phyloP scores from a whole-genome alignment of 2,888 invertebrate species.

The Cantharis lateralis region DNA sequence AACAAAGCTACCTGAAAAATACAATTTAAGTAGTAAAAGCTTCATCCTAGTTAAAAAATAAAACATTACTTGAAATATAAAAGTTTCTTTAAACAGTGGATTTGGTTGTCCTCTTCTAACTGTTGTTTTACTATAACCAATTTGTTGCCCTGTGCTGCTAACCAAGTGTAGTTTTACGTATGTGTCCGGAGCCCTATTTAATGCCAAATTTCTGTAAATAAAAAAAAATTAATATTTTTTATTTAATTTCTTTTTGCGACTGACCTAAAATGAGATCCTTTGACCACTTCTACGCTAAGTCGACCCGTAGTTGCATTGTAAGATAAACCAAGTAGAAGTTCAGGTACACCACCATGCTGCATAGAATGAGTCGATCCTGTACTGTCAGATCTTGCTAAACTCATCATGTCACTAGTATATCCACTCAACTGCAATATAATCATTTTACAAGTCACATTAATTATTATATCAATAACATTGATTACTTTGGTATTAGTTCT shows the following conservation, averaged over 20 bases:
- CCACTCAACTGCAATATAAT: slow-evolving; percentile 56
- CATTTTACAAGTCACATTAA: neutral
- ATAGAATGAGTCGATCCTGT: slow-evolving; percentile 92
- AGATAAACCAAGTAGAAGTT: slow-evolving; percentile 84
- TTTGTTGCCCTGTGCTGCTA: slow-evolving; percentile 91
- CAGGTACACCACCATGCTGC: slow-evolving; percentile 88
- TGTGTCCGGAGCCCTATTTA: slow-evolving; percentile 86
- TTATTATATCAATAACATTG: slow-evolving; percentile 6
- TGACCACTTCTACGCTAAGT: slow-evolving; percentile 87
- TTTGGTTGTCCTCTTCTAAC: slow-evolving; percentile 91
- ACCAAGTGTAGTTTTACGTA: slow-evolving; percentile 92
- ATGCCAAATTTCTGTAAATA: slow-evolving; percentile 70
- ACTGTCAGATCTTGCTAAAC: slow-evolving; percentile 89
- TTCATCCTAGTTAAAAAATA: neutral
- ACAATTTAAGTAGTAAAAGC: neutral
- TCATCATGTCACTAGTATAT: slow-evolving; percentile 67
- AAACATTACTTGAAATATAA: slow-evolving; percentile 83
- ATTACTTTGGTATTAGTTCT: slow-evolving; percentile 63
- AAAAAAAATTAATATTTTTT: slow-evolving; percentile 3
- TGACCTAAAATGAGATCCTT: slow-evolving; percentile 67
- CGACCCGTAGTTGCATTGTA: slow-evolving; percentile 94
- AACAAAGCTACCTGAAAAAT: slow-evolving; percentile 82
- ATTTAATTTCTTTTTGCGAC: too few species aligned
- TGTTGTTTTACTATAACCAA: slow-evolving; percentile 91
- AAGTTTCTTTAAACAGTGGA: slow-evolving; percentile 94